Evolutionary conservation across 1,140 invertebrate species (phyloP).

Genomic region (Telenomus remus): DNA sequence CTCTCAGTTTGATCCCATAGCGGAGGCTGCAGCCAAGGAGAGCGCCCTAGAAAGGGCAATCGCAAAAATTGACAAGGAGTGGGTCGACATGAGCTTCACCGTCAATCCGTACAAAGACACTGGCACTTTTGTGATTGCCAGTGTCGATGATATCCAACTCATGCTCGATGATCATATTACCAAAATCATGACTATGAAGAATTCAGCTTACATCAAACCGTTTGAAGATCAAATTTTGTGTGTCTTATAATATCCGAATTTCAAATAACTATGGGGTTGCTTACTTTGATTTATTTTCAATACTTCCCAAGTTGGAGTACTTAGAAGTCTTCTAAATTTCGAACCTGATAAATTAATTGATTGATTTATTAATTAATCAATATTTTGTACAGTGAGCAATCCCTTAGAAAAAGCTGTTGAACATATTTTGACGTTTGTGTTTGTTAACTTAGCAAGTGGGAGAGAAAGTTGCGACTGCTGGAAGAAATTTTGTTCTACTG

Average conservation of each 20-base stretch:
- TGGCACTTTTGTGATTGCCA: constrained; percentile 91
- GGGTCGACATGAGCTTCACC: constrained; percentile 88
- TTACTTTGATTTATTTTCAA: too few relatives aligned
- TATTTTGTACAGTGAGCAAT: too few relatives aligned
- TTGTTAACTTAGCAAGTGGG: constrained; percentile 80
- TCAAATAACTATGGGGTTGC: too few relatives aligned
- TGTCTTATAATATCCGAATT: constrained; percentile 68
- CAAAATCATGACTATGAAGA: constrained; percentile 97
- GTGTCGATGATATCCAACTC: constrained; percentile 95
- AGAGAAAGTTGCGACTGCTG: constrained; percentile 82
- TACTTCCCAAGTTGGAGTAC: too few relatives aligned
- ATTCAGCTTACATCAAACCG: constrained; percentile 96
- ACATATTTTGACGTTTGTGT: too few relatives aligned
- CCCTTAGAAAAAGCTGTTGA: too few relatives aligned
- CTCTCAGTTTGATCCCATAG: constrained; percentile 91
- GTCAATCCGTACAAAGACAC: constrained; percentile 89
- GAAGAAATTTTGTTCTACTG: constrained; percentile 96
- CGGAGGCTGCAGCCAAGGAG: constrained; percentile 95
- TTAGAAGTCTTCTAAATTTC: too few relatives aligned
- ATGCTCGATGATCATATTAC: constrained; percentile 96
- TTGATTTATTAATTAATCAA: too few relatives aligned
- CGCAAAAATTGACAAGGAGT: constrained; percentile 93
- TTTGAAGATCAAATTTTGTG: constrained; percentile 87
- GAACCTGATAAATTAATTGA: too few relatives aligned
- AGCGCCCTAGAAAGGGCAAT: constrained; percentile 92